phyloP scores from a whole-genome alignment of 2,888 invertebrate genomes.

The Cybosia mesomella region DNA sequence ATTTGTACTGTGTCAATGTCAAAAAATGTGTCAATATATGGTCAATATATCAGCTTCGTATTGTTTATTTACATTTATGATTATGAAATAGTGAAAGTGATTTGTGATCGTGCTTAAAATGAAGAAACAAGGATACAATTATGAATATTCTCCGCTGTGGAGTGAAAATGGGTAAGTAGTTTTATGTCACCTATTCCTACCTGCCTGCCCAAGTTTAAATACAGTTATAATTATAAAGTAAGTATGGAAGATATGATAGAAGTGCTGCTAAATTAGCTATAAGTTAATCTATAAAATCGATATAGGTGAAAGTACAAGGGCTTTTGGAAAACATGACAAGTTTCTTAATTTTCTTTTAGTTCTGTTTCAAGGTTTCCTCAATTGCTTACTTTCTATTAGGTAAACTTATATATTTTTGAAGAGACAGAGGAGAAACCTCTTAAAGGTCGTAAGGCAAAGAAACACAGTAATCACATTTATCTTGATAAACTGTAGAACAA shows the following conservation, averaged over 20 bases:
- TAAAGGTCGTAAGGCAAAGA: no score
- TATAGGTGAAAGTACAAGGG: no score
- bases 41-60: neutral
- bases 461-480: no score
- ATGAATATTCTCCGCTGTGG: slow-evolving; percentile 62
- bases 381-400: neutral
- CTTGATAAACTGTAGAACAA: no score
- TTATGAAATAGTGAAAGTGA: slow-evolving; percentile 9
- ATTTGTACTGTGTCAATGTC: neutral
- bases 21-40: neutral
- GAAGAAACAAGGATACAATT: slow-evolving; percentile 56
- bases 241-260: neutral
- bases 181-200: neutral
- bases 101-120: slow-evolving; percentile 21
- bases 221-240: no score
- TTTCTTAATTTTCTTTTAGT: neutral
- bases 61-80: neutral
- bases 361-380: neutral
- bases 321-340: neutral
- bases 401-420: no score
- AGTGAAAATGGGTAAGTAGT: slow-evolving; percentile 58
- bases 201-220: neutral
- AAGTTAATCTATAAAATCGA: no score
- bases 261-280: no score
- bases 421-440: no score